phyloP scores from a whole-genome alignment of 2,888 invertebrate species.

The Taphrorychus bicolor region DNA sequence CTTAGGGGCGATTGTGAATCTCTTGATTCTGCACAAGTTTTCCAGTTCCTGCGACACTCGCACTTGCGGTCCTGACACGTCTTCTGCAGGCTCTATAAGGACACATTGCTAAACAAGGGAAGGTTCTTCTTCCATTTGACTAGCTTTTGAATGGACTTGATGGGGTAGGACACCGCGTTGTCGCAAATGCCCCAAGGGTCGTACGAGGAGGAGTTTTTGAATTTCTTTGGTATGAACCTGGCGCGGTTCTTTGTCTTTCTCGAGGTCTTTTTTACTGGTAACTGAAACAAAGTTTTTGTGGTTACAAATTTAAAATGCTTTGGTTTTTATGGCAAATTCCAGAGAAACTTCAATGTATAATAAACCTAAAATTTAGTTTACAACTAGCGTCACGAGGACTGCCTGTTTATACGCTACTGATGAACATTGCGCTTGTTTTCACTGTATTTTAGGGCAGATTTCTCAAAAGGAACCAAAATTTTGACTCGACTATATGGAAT shows the following conservation, averaged over 20 bases:
- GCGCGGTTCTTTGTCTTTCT: not conserved
- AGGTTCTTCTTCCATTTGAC: conserved; percentile 33
- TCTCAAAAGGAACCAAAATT: not conserved
- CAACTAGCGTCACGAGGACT: not conserved
- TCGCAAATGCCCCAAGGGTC: conserved; percentile 25
- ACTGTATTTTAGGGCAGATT: no score
- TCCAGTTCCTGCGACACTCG: conserved; percentile 31
- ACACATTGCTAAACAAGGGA: conserved; percentile 28
- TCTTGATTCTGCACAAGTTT: conserved; percentile 50
- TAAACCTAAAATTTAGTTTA: not conserved
- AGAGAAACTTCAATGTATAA: not conserved
- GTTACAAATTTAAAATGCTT: not conserved
- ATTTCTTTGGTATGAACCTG: not conserved
- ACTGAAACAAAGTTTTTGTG: conserved; percentile 12
- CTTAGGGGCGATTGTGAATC: conserved; percentile 67
- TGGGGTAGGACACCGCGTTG: conserved; percentile 22
- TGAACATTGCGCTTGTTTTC: not conserved
- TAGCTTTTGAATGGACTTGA: conserved; percentile 23
- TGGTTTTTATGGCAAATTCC: not conserved
- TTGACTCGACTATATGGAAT: not conserved
- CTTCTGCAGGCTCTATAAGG: conserved; percentile 32
- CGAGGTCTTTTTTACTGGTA: conserved; percentile 21
- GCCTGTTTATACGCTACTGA: not conserved
- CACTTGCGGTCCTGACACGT: conserved; percentile 8
- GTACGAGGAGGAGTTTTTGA: conserved; percentile 2